These are phyloP conservation scores for Speoplatyrhinus poulsoni DNA, from an alignment of 2,113 vertebrate species.

Conservation along the genomic window DNA sequence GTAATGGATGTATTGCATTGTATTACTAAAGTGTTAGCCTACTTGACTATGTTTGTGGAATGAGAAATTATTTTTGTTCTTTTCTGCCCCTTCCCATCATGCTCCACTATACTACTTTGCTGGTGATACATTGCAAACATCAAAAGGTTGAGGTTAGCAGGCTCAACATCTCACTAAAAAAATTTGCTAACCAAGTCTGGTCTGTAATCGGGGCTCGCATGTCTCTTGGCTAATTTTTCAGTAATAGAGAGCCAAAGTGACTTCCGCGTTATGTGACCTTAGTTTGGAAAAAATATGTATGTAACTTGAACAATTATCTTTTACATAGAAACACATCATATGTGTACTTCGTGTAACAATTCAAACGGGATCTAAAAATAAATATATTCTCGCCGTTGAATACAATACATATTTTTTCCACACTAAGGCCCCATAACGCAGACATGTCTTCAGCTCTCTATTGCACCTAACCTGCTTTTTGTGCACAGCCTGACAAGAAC, in stretches of 20 bases:
- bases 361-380: no score
- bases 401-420: no score
- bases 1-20: conserved; percentile 20
- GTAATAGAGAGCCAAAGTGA: no score
- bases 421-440: no score
- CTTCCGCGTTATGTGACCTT: no score
- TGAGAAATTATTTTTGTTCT: conserved; percentile 24
- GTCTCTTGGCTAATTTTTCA: conserved; percentile 18
- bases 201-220: conserved; percentile 9
- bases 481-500: not conserved
- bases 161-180: conserved; percentile 13
- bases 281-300: no score
- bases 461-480: conserved; percentile 36
- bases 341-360: no score
- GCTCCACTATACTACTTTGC: conserved; percentile 25
- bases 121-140: conserved; percentile 35
- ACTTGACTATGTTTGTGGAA: conserved; percentile 18
- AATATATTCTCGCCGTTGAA: no score
- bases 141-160: conserved; percentile 25
- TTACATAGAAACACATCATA: no score
- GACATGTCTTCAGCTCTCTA: not conserved
- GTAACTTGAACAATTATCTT: no score
- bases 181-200: not conserved
- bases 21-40: not conserved
- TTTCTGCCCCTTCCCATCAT: conserved; percentile 32